phyloP scores from a whole-genome alignment of 2,113 vertebrate genomes.

The Leucopsar rothschildi region DNA sequence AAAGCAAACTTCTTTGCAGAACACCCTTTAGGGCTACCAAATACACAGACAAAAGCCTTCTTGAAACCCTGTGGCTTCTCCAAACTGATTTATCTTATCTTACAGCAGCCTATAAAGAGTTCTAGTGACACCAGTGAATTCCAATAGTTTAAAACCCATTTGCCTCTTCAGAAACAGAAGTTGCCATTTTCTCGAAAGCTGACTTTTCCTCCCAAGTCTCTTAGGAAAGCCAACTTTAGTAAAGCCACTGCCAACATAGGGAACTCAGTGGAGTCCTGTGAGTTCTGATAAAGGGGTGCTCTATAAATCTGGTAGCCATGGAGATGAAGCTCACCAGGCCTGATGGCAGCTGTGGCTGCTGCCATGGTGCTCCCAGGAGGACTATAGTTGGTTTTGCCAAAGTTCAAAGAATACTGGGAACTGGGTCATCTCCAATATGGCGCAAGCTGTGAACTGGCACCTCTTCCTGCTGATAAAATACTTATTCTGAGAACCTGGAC shows the following conservation, averaged over 20 bases:
- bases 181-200: not conserved
- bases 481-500: rapidly evolving
- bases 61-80: not conserved
- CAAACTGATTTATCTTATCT: not conserved
- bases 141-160: not conserved
- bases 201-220: not conserved
- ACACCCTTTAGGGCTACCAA: not conserved
- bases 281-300: not conserved
- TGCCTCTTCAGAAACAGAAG: not conserved
- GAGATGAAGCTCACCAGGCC: not conserved
- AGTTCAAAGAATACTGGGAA: rapidly evolving
- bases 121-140: not conserved
- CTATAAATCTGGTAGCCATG: rapidly evolving
- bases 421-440: rapidly evolving
- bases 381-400: rapidly evolving
- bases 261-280: rapidly evolving
- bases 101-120: not conserved
- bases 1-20: not conserved
- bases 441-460: not conserved
- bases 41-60: not conserved
- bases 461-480: not conserved
- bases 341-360: not conserved
- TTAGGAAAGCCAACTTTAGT: not conserved
- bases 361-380: rapidly evolving
- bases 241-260: not conserved